A percentile compares a stretch with the other conserved stretches of the same genome.
Conservation (phyloP, 2,888 invertebrate genomes). For the Parascotia fuliginaria region DNA sequence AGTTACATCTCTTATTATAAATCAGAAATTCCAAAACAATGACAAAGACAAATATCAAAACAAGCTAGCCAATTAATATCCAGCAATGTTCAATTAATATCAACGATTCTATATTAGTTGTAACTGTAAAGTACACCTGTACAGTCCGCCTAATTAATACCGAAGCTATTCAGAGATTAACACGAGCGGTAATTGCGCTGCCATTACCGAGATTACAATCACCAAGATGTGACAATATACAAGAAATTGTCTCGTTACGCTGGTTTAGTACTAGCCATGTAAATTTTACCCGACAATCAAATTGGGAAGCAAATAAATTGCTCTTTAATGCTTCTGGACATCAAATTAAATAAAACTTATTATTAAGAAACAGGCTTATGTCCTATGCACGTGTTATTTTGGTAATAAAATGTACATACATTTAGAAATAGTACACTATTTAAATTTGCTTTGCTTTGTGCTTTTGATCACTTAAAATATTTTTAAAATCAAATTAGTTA, state of each 20-base stretch:
- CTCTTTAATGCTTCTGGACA: too few species aligned
- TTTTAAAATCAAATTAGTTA: too few species aligned
- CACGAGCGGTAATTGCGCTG: constrained; percentile 25
- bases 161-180: constrained; percentile 33
- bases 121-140: constrained; percentile 28
- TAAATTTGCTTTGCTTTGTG: too few species aligned
- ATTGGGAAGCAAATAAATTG: not conserved
- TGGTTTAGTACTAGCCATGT: constrained; percentile 3
- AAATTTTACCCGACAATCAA: constrained; percentile 8
- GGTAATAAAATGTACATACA: too few species aligned
- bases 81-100: constrained; percentile 34
- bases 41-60: not conserved
- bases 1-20: too few species aligned
- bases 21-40: too few species aligned
- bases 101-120: constrained; percentile 22
- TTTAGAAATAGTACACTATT: too few species aligned
- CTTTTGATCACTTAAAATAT: too few species aligned
- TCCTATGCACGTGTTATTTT: too few species aligned
- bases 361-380: too few species aligned
- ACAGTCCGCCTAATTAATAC: constrained; percentile 32
- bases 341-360: too few species aligned
- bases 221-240: constrained; percentile 12
- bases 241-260: constrained; percentile 15
- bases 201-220: constrained; percentile 41
- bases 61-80: constrained; percentile 1